These are phyloP conservation scores for Hippopotamus amphibius DNA, from an alignment of 2,113 vertebrate species.

Conservation along the genomic window DNA sequence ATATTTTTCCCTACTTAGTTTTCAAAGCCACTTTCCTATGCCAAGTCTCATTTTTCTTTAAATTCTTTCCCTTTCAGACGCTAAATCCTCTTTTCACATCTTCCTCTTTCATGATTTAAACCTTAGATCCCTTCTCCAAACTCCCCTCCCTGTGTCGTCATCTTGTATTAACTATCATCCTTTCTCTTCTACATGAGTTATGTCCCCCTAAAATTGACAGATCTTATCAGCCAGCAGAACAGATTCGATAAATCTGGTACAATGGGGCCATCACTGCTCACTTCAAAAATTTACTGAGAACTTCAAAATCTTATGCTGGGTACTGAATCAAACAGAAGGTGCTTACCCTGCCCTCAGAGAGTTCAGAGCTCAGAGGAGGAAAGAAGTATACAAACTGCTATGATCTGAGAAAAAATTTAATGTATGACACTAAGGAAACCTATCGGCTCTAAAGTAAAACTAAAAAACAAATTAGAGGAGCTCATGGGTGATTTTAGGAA, in stretches of 20 bases:
- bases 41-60: background rate
- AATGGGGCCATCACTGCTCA: background rate
- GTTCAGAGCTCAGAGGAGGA: background rate
- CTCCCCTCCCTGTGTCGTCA: background rate
- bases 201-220: background rate
- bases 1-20: background rate
- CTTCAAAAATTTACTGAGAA: background rate
- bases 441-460: background rate
- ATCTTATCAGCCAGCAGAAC: background rate
- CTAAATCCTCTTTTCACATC: background rate
- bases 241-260: background rate
- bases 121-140: background rate
- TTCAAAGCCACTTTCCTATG: background rate
- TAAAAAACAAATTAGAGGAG: background rate
- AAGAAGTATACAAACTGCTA: background rate
- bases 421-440: background rate
- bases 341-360: background rate
- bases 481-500: background rate
- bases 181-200: background rate
- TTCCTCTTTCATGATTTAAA: background rate
- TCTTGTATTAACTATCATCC: background rate
- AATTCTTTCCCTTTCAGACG: background rate
- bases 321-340: background rate
- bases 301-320: background rate
- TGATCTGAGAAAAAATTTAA: background rate